Evolutionary conservation across 2,888 invertebrate species (phyloP).

Genomic region (Hedychridium roseum): DNA sequence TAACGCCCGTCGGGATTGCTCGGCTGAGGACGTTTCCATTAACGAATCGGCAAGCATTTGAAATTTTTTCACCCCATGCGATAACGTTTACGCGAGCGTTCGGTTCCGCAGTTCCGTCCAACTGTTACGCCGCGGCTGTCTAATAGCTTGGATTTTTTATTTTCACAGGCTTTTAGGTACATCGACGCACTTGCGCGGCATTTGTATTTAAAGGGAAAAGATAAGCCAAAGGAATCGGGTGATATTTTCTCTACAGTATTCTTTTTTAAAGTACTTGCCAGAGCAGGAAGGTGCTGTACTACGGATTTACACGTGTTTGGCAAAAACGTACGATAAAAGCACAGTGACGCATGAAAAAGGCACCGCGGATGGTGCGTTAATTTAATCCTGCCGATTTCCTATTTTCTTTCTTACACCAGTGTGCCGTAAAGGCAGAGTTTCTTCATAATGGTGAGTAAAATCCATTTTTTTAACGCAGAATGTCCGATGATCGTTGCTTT

Average conservation of each 20-base stretch:
- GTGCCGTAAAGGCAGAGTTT: conserved; percentile 48
- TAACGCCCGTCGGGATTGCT: too few relatives aligned
- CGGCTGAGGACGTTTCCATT: too few relatives aligned
- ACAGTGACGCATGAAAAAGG: too few relatives aligned
- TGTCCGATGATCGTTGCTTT: neutral
- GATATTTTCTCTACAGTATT: conserved; percentile 40
- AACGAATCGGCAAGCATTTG: too few relatives aligned
- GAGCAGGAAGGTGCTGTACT: conserved; percentile 12
- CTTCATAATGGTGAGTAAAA: conserved; percentile 51
- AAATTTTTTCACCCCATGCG: too few relatives aligned
- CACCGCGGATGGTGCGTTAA: conserved; percentile 11
- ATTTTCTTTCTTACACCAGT: conserved; percentile 25
- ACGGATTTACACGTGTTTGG: conserved; percentile 10
- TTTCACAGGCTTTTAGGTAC: conserved; percentile 31
- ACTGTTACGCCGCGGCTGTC: too few relatives aligned
- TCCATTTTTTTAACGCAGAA: neutral
- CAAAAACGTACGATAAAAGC: too few relatives aligned
- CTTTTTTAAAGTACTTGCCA: conserved; percentile 11
- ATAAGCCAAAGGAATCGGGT: conserved; percentile 49
- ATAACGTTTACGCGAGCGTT: too few relatives aligned
- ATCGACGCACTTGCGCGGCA: neutral
- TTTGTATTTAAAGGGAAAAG: conserved; percentile 17
- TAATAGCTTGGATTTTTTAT: too few relatives aligned
- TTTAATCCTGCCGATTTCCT: conserved; percentile 5
- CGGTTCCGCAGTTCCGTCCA: too few relatives aligned